Evolutionary conservation across 1,140 invertebrate species (phyloP), one percentile per base, ranked within the genome.

Genomic region (Steinernema feltiae): DNA sequence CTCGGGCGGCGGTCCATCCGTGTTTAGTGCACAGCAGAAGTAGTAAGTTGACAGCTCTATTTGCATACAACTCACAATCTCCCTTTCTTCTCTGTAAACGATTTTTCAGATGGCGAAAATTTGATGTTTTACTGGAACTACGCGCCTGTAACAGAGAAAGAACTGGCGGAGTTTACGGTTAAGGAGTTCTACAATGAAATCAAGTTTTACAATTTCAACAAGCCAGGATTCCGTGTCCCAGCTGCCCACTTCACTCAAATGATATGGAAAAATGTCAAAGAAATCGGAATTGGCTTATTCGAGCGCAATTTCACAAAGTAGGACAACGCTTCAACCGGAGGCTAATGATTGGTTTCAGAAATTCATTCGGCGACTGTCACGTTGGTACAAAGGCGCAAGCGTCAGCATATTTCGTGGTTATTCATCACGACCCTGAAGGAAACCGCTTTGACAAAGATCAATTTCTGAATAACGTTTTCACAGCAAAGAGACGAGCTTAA

Each of bases 161-260:
- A 31, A n/a, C 35, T 73, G 1, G 72, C 72, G 12, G 32, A 32
- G 17, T n/a, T 48, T 21, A 48, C 72, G 12, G 72, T 53, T 7
- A 73, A 41, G 24, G 32, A 41, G 32, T 73, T 73, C 30, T 73
- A 73, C 24, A 32, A 73, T 21, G 72, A 73, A 27, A 69, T 73
- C 2, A 73, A 73, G 30, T 73, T 32, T 30, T 73, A 73, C 72
- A 48, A 73, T 30, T 73, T 73, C 35, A 24, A 48, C 29, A 73
- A 53, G 27, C 72, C 72, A 2, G 72, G 72, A 73, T 48, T 73
- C 24, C n/a, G n/a, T 32, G n/a, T 41, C 15, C 35, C 72, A 15
- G 72, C 72, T 7, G 72, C 72, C 24, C 72, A 73, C 32, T 73
- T 73, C 35, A 73, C 72, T 18, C 72, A 73, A 21, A 73, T 73